phyloP scores from a whole-genome alignment of 1,140 invertebrate genomes.

The Marisa cornuarietis region DNA sequence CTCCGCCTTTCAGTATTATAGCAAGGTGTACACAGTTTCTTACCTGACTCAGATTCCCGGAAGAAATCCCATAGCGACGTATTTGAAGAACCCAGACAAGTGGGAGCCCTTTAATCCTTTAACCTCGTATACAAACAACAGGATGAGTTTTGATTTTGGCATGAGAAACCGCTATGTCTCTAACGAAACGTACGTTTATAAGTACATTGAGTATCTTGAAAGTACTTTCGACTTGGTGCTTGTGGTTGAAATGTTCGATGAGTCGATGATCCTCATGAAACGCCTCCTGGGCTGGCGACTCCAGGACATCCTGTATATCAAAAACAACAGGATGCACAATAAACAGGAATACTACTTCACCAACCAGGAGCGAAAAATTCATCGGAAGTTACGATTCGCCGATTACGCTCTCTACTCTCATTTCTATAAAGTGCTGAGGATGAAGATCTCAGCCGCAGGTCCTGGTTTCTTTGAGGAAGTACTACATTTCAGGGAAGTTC shows the following conservation, averaged over 20 bases:
- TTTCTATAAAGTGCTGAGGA: conserved; percentile 21
- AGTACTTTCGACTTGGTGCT: conserved; percentile 67
- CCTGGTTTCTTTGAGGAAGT: conserved; percentile 27
- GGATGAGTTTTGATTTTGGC: conserved; percentile 31
- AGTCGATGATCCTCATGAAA: conserved; percentile 67
- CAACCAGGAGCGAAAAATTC: conserved; percentile 23
- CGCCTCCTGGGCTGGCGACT: conserved; percentile 67
- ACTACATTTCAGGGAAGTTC: conserved; percentile 2
- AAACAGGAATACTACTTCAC: not conserved
- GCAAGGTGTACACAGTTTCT: conserved; percentile 20
- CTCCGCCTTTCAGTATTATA: conserved; percentile 45
- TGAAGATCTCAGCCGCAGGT: conserved; percentile 14
- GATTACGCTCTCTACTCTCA: conserved; percentile 37
- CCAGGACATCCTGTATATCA: conserved; percentile 59
- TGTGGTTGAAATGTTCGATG: conserved; percentile 68
- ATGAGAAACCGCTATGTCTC: conserved; percentile 3
- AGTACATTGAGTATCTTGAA: conserved; percentile 46
- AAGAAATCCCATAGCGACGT: conserved; percentile 36
- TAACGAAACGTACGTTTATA: not conserved
- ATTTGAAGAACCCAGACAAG: conserved; percentile 29
- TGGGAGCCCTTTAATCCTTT: not conserved
- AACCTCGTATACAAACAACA: conserved; percentile 21
- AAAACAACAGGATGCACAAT: conserved; percentile 7
- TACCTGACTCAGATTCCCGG: conserved; percentile 38
- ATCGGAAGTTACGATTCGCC: conserved; percentile 17